These are phyloP conservation scores for Cinclus cinclus DNA, from an alignment of 2,113 vertebrate species.

Conservation along the genomic window DNA sequence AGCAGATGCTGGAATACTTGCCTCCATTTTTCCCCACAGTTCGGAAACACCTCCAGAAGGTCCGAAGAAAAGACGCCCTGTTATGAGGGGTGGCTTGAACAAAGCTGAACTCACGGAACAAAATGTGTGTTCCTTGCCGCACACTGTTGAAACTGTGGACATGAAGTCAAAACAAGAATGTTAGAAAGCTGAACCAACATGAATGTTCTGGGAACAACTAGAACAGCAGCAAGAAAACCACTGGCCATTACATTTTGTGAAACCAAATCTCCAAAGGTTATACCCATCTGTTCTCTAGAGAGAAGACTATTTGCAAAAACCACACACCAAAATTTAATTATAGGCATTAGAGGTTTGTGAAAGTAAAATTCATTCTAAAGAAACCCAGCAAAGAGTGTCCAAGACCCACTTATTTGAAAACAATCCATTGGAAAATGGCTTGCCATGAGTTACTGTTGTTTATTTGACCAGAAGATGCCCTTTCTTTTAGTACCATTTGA, in stretches of 20 bases:
- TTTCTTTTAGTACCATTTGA: not conserved
- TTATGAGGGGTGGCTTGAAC: conserved; percentile 92
- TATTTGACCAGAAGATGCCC: conserved; percentile 37
- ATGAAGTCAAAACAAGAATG: conserved; percentile 47
- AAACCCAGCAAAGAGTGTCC: conserved; percentile 1
- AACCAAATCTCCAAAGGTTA: conserved; percentile 21
- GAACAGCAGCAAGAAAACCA: conserved; percentile 16
- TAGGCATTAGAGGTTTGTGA: conserved; percentile 8
- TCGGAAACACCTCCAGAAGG: conserved; percentile 95
- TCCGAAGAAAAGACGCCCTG: conserved; percentile 87
- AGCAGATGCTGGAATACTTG: conserved; percentile 59
- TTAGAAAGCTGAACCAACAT: conserved; percentile 30
- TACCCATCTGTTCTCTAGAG: conserved; percentile 6
- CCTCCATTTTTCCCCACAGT: conserved; percentile 94
- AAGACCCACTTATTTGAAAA: not conserved
- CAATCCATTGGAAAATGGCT: not conserved
- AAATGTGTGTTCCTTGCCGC: conserved; percentile 90
- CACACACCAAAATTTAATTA: conserved; percentile 20
- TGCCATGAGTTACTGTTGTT: not conserved
- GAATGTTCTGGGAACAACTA: not conserved
- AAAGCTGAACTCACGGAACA: conserved; percentile 94
- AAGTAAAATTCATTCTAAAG: conserved; percentile 32
- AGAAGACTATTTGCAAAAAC: conserved; percentile 5
- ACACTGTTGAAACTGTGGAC: conserved; percentile 90
- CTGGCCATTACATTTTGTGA: not conserved